phyloP scores from a whole-genome alignment of 2,797 vertebrate species.

The Rhodeus uyekii region DNA sequence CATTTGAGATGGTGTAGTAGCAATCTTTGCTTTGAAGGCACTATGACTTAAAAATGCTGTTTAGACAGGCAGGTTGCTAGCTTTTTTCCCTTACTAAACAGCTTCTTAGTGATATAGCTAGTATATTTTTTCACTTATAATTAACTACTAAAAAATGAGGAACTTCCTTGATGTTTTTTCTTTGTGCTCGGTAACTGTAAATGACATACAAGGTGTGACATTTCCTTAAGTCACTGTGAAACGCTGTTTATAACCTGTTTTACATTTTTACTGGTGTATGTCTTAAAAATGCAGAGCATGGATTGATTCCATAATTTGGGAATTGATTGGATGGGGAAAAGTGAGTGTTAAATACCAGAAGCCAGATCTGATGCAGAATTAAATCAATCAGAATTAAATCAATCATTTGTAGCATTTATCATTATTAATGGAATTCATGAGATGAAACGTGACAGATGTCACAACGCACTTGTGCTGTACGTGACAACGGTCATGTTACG shows the following conservation, averaged over 20 bases:
- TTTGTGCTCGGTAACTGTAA: not conserved
- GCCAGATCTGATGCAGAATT: not conserved
- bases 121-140: not conserved
- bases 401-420: conserved; percentile 3
- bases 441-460: conserved; percentile 65
- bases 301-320: not conserved
- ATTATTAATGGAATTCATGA: conserved; percentile 43
- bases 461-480: conserved; percentile 25
- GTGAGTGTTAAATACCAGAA: not conserved
- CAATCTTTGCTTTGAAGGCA: not conserved
- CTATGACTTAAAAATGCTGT: not conserved
- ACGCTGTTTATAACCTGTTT: not conserved
- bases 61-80: not conserved
- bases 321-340: not conserved
- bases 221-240: not conserved
- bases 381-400: too few relatives aligned
- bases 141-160: not conserved
- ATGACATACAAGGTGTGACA: not conserved
- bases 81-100: too few relatives aligned
- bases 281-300: not conserved
- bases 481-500: conserved; percentile 32
- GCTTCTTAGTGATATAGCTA: not conserved
- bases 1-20: too few relatives aligned
- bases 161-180: not conserved
- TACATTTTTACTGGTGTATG: not conserved